A percentile compares a stretch with the other conserved stretches of the same genome.
These are phyloP conservation scores for Rhadina sibilatrix DNA, from an alignment of 2,113 vertebrate genomes.

Conservation along the genomic window DNA sequence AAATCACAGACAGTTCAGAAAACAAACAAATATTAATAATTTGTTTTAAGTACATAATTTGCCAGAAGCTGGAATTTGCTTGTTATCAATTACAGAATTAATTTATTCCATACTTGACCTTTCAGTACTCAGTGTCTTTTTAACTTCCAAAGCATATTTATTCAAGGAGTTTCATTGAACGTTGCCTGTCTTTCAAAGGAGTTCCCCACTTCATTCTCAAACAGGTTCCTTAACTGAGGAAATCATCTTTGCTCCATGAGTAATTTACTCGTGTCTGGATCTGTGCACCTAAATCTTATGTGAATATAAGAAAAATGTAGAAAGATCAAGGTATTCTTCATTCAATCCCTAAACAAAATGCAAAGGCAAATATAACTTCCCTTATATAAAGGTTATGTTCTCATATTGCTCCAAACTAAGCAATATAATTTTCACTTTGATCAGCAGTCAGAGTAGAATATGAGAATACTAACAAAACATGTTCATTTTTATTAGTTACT, in stretches of 20 bases:
- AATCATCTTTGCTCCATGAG: not conserved
- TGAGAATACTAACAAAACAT: not conserved
- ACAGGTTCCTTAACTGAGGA: not conserved
- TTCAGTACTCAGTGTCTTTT: not conserved
- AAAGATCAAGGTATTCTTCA: not conserved
- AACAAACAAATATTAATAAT: slow-evolving; percentile 1
- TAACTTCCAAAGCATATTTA: not conserved
- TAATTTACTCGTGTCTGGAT: not conserved
- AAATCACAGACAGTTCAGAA: slow-evolving; percentile 21
- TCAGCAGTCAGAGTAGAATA: not conserved
- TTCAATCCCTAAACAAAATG: not conserved
- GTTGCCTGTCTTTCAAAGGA: not conserved
- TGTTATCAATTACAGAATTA: slow-evolving; percentile 4
- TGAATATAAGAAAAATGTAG: not conserved
- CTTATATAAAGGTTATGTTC: not conserved
- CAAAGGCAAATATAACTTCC: not conserved
- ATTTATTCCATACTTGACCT: slow-evolving; percentile 33
- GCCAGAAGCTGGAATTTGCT: slow-evolving; percentile 12
- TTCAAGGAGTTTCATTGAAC: not conserved
- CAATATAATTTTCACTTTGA: not conserved
- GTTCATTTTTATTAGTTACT: not conserved
- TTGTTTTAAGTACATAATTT: slow-evolving; percentile 14
- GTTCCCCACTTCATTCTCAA: not conserved
- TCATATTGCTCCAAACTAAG: not conserved
- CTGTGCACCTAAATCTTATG: not conserved